Evolutionary conservation across 2,888 invertebrate genomes (phyloP).

Genomic region (Nysson spinosus): DNA sequence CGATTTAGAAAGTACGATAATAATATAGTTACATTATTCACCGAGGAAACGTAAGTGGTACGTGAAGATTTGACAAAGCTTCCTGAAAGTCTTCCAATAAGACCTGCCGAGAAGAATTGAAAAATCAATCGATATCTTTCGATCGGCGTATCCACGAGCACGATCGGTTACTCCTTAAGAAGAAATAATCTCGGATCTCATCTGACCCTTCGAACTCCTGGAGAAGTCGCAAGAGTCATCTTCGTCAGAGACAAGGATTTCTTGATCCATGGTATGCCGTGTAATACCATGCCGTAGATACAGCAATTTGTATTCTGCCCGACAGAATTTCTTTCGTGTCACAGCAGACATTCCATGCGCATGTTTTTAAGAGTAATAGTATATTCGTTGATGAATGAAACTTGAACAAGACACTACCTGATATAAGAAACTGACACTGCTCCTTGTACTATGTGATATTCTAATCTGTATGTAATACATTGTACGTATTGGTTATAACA

Average conservation of each 20-base stretch:
- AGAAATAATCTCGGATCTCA: conserved; percentile 31
- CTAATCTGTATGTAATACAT: no score
- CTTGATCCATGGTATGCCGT: conserved; percentile 11
- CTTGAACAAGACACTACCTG: no score
- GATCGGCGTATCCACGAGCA: conserved; percentile 21
- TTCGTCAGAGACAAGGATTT: conserved; percentile 27
- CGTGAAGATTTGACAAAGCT: background rate
- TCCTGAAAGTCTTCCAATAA: background rate
- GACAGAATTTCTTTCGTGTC: no score
- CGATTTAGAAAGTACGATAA: no score
- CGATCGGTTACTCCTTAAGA: conserved; percentile 28
- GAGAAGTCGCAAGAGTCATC: conserved; percentile 15
- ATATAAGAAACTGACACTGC: no score
- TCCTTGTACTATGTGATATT: no score
- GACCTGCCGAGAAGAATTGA: background rate
- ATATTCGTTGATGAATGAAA: no score
- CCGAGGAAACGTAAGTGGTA: no score
- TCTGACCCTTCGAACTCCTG: conserved; percentile 32
- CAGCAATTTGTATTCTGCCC: conserved; percentile 20
- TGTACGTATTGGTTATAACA: no score
- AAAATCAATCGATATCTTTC: conserved; percentile 11
- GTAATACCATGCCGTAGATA: conserved; percentile 4
- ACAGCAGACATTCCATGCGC: no score
- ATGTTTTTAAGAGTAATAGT: no score
- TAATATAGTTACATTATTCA: no score